These are phyloP conservation scores for Noctua fimbriata DNA, from an alignment of 2,888 invertebrate species.

Conservation along the genomic window DNA sequence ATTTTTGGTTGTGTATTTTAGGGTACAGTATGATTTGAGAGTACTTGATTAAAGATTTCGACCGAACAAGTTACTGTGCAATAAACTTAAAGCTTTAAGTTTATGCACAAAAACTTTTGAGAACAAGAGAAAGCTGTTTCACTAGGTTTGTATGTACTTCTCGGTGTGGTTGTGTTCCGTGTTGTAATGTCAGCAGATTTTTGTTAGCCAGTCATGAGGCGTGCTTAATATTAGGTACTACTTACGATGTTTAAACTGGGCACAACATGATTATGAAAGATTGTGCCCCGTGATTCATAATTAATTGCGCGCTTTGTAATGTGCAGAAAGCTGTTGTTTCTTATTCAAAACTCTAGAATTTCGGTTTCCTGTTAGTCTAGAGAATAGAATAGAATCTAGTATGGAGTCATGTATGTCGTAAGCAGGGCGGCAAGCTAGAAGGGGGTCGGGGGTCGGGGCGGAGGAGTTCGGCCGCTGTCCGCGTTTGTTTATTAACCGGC, in stretches of 20 bases:
- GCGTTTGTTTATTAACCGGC: constrained; percentile 54
- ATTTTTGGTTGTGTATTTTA: not conserved
- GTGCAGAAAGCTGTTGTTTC: not conserved
- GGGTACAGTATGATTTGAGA: not conserved
- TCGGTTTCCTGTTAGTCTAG: not conserved
- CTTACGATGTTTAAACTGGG: not conserved
- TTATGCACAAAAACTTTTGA: not conserved
- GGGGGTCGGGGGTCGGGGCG: constrained; percentile 1
- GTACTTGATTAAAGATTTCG: not conserved
- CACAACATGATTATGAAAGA: not conserved
- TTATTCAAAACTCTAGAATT: not conserved
- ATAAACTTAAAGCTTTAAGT: not conserved
- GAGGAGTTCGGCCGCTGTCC: constrained; percentile 36
- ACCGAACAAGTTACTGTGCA: not conserved
- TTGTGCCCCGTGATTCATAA: not conserved
- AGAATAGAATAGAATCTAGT: no score
- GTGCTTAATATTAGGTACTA: not conserved
- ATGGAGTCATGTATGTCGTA: constrained; percentile 1
- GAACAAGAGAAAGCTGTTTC: not conserved
- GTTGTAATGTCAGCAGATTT: not conserved
- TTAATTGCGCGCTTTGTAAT: not conserved
- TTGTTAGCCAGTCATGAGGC: not conserved
- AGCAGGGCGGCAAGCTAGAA: constrained; percentile 1
- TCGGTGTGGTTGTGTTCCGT: not conserved
- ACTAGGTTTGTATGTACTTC: not conserved